Conservation (phyloP, 2,888 invertebrate genomes). For the Noctua fimbriata region DNA sequence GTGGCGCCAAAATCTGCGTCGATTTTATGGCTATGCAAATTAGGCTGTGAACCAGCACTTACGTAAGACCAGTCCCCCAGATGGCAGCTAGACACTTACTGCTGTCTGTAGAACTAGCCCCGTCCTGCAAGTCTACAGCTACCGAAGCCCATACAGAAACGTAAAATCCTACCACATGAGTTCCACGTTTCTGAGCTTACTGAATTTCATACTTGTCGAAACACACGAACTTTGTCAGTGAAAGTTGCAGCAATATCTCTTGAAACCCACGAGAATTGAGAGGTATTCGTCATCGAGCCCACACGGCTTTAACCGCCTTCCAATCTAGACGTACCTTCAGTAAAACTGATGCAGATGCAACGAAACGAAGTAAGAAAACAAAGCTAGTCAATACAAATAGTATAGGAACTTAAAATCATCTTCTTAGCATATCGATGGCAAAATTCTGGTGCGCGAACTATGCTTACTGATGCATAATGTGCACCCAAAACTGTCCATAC, state of each 20-base stretch:
- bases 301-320: conserved; percentile 25
- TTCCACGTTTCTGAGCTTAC: background rate
- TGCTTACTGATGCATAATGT: background rate
- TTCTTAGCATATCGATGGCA: too few species aligned
- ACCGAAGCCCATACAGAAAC: background rate
- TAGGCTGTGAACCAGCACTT: background rate
- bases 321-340: background rate
- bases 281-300: conserved; percentile 38
- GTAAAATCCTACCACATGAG: background rate
- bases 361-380: background rate
- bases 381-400: background rate
- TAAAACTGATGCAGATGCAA: background rate
- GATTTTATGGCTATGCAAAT: conserved; percentile 5
- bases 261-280: conserved; percentile 47
- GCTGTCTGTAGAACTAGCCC: too few species aligned
- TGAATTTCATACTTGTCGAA: background rate
- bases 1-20: conserved; percentile 18
- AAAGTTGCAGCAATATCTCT: conserved; percentile 21
- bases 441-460: background rate
- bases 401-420: background rate
- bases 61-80: background rate
- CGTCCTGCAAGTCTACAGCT: background rate
- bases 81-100: background rate
- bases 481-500: background rate
- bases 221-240: conserved; percentile 9